Evolutionary conservation across 2,888 invertebrate genomes (phyloP), one percentile per base, ranked within the genome.

Genomic region (Melinopterus prodromus): DNA sequence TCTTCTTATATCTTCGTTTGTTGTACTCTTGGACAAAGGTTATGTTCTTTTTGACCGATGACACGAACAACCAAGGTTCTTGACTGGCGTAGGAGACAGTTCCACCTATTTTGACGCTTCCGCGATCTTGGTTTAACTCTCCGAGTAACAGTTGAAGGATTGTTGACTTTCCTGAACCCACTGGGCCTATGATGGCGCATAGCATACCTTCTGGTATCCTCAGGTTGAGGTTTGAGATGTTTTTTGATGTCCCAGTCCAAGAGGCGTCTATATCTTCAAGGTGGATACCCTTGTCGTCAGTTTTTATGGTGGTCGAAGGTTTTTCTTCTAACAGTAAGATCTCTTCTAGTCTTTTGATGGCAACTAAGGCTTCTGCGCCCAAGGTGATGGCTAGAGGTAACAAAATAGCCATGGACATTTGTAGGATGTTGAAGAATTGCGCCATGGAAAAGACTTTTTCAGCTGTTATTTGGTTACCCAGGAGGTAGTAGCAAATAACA

Each of bases 21-120:
- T 93, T 91, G 84, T 91, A 93, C 0, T 91, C 90, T 82, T 92
- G 90, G 0, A 96, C 96, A 87, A 97, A 96, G 12, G 95, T 89
- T 81, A 97, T 95, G 86, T 97, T 97, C 84, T 96, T 94, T 70
- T 93, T 90, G 1, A 97, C 91, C 0, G 94, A 93, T 0, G 92
- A 93, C 0, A 93, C 91, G 84, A 94, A 94, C 1, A 94, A 88
- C 96, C 97, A 97, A 0, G 97, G 93, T 84, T 96, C 94, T 88
- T 96, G 96, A 76, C 95, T 92, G 0, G 94, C 94, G 86, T 95
- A 97, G 0, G 93, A 91, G 14, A 94, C 86, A 2, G 88, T 89
- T 4, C 96, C 96, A 0, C 91, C 91, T n/a, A 95, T 88, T 1
- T 91, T 88, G 74, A 95, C 86, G 0, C 90, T 90, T 0, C 97